Evolutionary conservation across 1,140 invertebrate species (phyloP), one percentile per base, ranked within the genome.

Genomic region (Drosophila simulans): DNA sequence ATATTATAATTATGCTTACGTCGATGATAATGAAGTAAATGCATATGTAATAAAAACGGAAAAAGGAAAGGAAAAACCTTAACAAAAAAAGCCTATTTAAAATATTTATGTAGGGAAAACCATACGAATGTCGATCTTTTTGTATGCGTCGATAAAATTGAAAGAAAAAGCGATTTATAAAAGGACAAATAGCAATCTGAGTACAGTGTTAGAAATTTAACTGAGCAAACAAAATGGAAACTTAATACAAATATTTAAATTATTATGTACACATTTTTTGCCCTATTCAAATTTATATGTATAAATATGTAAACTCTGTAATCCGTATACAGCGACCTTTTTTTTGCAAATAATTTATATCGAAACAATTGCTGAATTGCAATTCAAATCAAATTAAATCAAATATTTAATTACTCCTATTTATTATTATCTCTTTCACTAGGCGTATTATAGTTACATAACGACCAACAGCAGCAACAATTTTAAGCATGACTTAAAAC

Each of bases 201-300:
- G 65, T 66, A 76, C 68, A 80, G 75, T 79, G 65, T 84, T 76
- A 72, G 39, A 63, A 49, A 63, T 53, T 43, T 77, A 66, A 53
- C 45, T 71, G 37, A 57, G 55, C 43, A 58, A 63, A 17, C 56
- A 59, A 35, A 46, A 53, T 52, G 59, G 4, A 64, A 60, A 53
- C 22, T 39, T 55, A 55, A 51, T 51, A 54, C 17, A 34, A 54
- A 59, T 48, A 82, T 59, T 81, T 68, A 85, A 77, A 82, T 77
- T 55, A 72, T 76, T 71, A 71, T 74, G 42, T 58, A 75, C 49
- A 55, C 22, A 66, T 12, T 34, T 34, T 27, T 10, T 46, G 40
- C 42, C 17, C 43, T n/a, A 57, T 52, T 34, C n/a, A 48, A 48
- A 71, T 8, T 27, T 17, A 12, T 27, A 55, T 56, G 60, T 55